phyloP scores from a whole-genome alignment of 2,888 invertebrate species.

The Perizoma flavofasciatum region DNA sequence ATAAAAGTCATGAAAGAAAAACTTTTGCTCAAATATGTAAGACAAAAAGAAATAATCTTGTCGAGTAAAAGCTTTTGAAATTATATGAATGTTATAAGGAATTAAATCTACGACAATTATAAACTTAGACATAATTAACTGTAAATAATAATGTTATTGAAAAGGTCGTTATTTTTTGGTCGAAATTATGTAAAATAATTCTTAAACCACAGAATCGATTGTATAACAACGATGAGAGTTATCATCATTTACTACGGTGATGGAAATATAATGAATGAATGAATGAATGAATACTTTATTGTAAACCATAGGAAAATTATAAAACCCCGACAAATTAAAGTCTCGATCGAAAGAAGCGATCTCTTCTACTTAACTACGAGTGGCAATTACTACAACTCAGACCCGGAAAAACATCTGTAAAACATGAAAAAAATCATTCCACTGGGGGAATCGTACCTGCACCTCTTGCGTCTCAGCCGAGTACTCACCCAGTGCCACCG shows the following conservation, averaged over 20 bases:
- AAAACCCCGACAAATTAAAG: too few relatives aligned
- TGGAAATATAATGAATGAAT: neutral
- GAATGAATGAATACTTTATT: neutral
- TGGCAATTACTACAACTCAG: too few relatives aligned
- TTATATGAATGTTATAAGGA: constrained; percentile 7
- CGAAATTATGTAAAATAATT: constrained; percentile 2
- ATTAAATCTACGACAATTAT: constrained; percentile 5
- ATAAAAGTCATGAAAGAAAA: constrained; percentile 4
- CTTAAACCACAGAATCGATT: constrained; percentile 41
- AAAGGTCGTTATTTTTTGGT: constrained; percentile 8
- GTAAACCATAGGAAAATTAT: too few relatives aligned
- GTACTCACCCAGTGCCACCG: too few relatives aligned
- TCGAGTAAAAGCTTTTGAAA: constrained; percentile 5
- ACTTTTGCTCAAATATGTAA: constrained; percentile 31
- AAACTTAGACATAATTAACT: constrained; percentile 7
- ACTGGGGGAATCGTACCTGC: too few relatives aligned
- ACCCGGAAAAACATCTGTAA: too few relatives aligned
- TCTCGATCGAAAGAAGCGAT: too few relatives aligned
- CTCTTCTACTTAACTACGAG: too few relatives aligned
- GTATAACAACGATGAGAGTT: constrained; percentile 48
- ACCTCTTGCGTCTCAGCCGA: too few relatives aligned
- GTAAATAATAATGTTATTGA: constrained; percentile 24
- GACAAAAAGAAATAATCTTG: neutral
- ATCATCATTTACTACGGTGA: constrained; percentile 3
- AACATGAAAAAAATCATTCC: too few relatives aligned